Evolutionary conservation across 2,797 vertebrate genomes (phyloP).

Genomic region (Neopelma chrysocephalum): DNA sequence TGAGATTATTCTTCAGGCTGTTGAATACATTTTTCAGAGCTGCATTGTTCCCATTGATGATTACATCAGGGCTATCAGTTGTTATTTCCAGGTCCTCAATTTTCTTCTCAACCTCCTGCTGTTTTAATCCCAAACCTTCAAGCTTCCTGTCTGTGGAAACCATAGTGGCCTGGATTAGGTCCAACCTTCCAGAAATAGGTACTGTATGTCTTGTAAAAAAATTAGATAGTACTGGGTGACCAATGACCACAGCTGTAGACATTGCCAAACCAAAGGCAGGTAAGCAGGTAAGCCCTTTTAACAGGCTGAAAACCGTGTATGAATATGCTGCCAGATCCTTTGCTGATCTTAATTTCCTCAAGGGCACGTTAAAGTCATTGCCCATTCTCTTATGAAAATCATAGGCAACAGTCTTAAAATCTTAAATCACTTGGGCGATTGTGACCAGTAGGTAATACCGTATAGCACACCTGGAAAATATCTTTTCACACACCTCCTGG

Average conservation of each 20-base stretch:
- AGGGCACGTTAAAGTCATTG: neutral
- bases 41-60: slow-evolving; percentile 9
- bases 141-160: slow-evolving; percentile 58
- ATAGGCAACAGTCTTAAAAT: neutral
- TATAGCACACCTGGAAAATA: neutral
- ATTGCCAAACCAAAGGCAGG: neutral
- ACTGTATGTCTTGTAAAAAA: slow-evolving; percentile 13
- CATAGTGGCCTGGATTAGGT: slow-evolving; percentile 48
- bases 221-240: neutral
- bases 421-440: neutral
- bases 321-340: neutral
- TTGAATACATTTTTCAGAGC: slow-evolving; percentile 29
- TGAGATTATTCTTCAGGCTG: slow-evolving; percentile 20
- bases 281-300: neutral
- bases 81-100: slow-evolving; percentile 54
- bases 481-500: neutral
- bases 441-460: neutral
- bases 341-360: slow-evolving; percentile 11
- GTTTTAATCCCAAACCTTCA: slow-evolving; percentile 59
- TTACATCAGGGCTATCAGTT: slow-evolving; percentile 44
- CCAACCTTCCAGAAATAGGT: slow-evolving; percentile 28
- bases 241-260: neutral
- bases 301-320: neutral
- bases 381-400: neutral
- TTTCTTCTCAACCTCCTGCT: slow-evolving; percentile 55